Base-by-base conservation (phyloP, 1,140 invertebrate species). In the Drosophila melanica region DNA sequence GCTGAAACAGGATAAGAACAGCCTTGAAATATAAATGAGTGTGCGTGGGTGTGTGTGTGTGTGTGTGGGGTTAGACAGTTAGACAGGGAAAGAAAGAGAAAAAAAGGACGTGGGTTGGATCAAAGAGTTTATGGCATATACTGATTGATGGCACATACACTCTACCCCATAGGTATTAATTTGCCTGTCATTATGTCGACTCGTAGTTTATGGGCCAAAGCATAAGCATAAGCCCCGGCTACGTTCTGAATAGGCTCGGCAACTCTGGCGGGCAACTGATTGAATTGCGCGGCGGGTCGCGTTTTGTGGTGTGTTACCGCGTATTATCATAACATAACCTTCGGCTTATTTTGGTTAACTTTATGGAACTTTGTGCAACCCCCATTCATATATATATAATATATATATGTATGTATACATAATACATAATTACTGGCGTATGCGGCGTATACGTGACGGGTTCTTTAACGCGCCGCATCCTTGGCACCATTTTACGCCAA, bases 361-460 rank as follows among this genome's bases (percentile, higher is more conserved):
- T 63, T 66, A 55, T 60, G 53, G 44, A 54, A 41, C 14, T 51
- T 44, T 69, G 41, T 20, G 44, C 63, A 44, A 18, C 18, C 39
- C 44, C 55, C 77, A 59, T 75, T 60, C 60, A 41, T 27, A 27
- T 27, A 27, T 27, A 7, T 27, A 27, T 27, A 27, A 11, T n/a
- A n/a, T 9, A 23, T 23, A 4, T 23, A 23, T 23, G 4, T 23
- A 23, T 23, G 23, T 10, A 11, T 42, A 23, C 55, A 45, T 47
- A 42, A 80, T 65, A 86, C 79, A 81, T 87, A 82, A 87, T 82
- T 79, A 72, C 53, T 74, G 79, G 79, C 79, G 68, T 82, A 86
- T 77, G 79, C 67, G 71, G 54, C 84, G 84, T 82, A 87, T 87
- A 89, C 82, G 82, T 87, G 79, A 87, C 76, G 66, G 65, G 68